Evolutionary conservation across 2,113 vertebrate genomes (phyloP).

Genomic region (Felis chaus): DNA sequence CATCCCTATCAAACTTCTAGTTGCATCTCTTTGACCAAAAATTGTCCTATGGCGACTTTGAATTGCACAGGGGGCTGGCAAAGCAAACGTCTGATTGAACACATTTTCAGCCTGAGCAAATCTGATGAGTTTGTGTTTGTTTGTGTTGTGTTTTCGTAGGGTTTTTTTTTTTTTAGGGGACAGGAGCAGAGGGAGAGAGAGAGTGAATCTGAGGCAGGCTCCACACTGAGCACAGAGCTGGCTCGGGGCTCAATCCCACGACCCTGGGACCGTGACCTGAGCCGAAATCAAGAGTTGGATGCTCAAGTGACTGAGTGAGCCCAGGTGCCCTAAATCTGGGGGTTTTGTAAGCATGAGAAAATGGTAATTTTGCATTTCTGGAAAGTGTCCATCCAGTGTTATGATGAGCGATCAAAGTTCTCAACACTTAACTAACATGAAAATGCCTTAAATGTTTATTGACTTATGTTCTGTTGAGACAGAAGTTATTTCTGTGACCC

Average conservation of each 20-base stretch:
- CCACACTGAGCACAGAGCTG: no score
- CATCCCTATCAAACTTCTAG: background rate
- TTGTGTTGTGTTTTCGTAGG: no score
- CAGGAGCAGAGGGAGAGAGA: no score
- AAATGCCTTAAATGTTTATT: background rate
- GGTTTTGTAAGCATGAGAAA: background rate
- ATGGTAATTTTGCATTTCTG: background rate
- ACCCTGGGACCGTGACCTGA: no score
- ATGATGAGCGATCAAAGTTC: no score
- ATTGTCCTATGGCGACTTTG: background rate
- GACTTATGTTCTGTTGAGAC: background rate
- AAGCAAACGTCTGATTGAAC: background rate
- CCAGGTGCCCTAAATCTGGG: background rate
- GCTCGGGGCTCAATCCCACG: no score
- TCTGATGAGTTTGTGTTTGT: no score
- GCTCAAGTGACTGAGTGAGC: no score
- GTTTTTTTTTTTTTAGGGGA: no score
- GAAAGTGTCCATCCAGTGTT: background rate
- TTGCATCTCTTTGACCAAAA: background rate
- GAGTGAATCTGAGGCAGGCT: no score
- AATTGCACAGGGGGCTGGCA: background rate
- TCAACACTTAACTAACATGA: background rate
- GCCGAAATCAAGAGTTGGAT: no score
- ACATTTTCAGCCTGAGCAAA: no score
- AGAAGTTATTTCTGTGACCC: background rate